Percentiles rank a stretch among this genome's conserved stretches.
Conservation (phyloP, 2,888 invertebrate genomes). For the Ectobius pallidus region DNA sequence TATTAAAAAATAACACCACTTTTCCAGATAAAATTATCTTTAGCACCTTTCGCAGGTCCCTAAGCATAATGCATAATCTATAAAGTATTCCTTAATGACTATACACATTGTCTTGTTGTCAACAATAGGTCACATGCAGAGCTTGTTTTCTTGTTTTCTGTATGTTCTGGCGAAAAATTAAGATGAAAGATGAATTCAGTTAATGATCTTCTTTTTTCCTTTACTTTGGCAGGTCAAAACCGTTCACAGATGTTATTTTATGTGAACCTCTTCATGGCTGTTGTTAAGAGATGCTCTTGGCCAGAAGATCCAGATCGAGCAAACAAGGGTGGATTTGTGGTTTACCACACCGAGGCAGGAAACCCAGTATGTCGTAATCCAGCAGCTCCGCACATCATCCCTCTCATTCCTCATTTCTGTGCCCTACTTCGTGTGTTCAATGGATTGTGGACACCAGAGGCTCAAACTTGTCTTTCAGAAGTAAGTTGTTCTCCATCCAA, state of each 20-base stretch:
- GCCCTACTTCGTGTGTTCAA: conserved; percentile 80
- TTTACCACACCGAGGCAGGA: conserved; percentile 74
- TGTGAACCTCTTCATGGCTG: conserved; percentile 77
- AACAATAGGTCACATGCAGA: too few relatives aligned
- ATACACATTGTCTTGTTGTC: too few relatives aligned
- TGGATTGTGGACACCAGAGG: conserved; percentile 75
- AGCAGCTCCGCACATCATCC: conserved; percentile 80
- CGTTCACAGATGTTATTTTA: conserved; percentile 73
- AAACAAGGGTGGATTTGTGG: conserved; percentile 82
- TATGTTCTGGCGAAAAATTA: too few relatives aligned
- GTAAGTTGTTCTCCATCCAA: conserved; percentile 48
- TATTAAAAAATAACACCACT: too few relatives aligned
- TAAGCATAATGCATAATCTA: too few relatives aligned
- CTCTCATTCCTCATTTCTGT: conserved; percentile 79
- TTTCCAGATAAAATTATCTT: too few relatives aligned
- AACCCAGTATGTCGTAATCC: conserved; percentile 87
- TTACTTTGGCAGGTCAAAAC: conserved; percentile 58
- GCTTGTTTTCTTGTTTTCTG: too few relatives aligned
- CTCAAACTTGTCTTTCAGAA: conserved; percentile 66
- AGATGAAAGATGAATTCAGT: too few relatives aligned
- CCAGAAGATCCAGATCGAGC: conserved; percentile 87
- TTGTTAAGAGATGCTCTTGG: conserved; percentile 88
- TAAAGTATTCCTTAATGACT: too few relatives aligned
- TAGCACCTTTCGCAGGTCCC: too few relatives aligned
- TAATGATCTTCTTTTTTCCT: too few relatives aligned